Evolutionary conservation across 2,888 invertebrate genomes (phyloP), one percentile per base, ranked within the genome.

Genomic region (Platerodrilus igneus): DNA sequence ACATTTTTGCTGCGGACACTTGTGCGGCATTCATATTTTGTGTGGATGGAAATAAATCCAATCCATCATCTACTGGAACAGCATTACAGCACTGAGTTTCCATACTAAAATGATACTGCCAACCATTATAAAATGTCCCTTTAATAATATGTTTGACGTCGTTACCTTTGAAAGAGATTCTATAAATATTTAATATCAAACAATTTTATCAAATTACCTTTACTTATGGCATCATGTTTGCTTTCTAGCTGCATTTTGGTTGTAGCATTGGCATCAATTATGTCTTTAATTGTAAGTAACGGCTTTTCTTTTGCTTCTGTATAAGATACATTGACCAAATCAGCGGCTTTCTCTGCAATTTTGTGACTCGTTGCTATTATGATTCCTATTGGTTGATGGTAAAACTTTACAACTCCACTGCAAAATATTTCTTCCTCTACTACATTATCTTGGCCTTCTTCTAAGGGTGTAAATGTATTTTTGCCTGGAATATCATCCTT

Each of bases 61-160:
- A 64, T 1, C 79, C 81, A 53, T 83, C 80, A 51, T 86, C 86
- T 16, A 68, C 70, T 0, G 85, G 86, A 19, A 74, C 62, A 7
- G 76, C 74, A 1, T 79, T 65, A 45, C 81, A 80, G 17, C 74
- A 72, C 50, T 84, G 83, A 0, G 81, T 76, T 63, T 88, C 88
- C 85, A 88, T 84, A 1, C 80, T 78, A 52, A 76, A 86, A 64
- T 88, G 87, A 60, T 84, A 86, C 58, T 89, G 88, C 1, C 74
- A 63, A 0, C 76, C 78, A 9, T 75, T 66, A 27, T 71, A 64
- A 23, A 75, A 71, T 16, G 57, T 66, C 0, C 83, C 85, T 41
- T 74, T 76, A 4, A 81, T 63, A 1, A 74, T 66, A 41, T 67
- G 71, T 21, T 68, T 64, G 1, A 73, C 63, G 44, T 77, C 60